Conservation (phyloP, 2,888 invertebrate species). For the Pyrocoelia pectoralis region DNA sequence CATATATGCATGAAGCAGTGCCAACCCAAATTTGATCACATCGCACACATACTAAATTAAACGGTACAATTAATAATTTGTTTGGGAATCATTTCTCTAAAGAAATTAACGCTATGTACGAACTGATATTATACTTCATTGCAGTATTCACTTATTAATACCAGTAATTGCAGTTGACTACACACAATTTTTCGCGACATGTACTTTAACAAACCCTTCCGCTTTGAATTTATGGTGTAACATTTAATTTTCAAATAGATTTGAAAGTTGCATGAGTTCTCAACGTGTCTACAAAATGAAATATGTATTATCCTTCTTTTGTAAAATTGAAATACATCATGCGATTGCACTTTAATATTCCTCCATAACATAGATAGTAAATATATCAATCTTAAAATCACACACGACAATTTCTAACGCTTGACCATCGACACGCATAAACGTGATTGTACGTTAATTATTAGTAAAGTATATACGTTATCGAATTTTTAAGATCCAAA, state of each 20-base stretch:
- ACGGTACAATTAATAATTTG: no score
- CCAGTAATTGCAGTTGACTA: no score
- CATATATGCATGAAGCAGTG: no score
- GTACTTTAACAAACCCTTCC: background rate
- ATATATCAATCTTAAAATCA: constrained; percentile 38
- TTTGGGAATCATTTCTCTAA: no score
- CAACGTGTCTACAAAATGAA: constrained; percentile 9
- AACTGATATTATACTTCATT: no score
- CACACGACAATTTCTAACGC: constrained; percentile 41
- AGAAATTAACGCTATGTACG: no score
- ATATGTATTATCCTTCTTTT: constrained; percentile 15
- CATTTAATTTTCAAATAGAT: background rate
- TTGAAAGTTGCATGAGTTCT: constrained; percentile 10
- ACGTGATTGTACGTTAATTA: constrained; percentile 41
- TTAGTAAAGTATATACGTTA: background rate
- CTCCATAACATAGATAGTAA: constrained; percentile 9
- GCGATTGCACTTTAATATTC: constrained; percentile 15
- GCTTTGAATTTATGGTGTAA: background rate
- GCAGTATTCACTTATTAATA: no score
- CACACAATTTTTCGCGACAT: no score
- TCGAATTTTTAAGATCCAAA: background rate
- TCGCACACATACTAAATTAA: no score
- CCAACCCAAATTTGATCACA: no score
- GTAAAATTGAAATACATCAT: constrained; percentile 16
- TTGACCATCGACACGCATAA: constrained; percentile 40